Conservation (phyloP, 2,888 invertebrate genomes). For the Sarcophaga carnaria region DNA sequence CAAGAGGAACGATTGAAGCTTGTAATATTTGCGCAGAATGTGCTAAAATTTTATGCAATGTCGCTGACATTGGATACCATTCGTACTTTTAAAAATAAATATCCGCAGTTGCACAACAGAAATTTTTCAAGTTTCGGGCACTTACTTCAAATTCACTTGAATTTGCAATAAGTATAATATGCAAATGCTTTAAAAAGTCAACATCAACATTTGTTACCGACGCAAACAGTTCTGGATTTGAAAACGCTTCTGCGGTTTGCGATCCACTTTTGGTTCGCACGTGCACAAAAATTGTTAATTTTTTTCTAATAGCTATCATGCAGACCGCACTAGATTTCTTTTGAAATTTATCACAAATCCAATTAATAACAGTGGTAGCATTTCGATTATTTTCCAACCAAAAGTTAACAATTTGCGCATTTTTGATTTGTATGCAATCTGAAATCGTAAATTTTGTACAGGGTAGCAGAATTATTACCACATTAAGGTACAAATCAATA, state of each 20-base stretch:
- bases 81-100: conserved; percentile 22
- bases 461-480: no score
- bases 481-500: no score
- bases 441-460: no score
- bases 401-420: no score
- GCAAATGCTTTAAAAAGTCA: conserved; percentile 2
- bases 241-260: neutral
- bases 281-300: neutral
- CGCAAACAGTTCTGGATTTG: neutral
- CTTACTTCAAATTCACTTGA: conserved; percentile 8
- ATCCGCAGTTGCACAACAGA: conserved; percentile 17
- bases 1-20: no score
- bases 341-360: neutral
- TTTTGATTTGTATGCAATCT: no score
- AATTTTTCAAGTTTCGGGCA: conserved; percentile 14
- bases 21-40: no score
- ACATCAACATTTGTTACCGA: no score
- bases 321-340: neutral
- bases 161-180: conserved; percentile 4
- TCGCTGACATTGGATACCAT: neutral
- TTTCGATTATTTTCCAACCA: no score
- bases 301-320: neutral
- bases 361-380: no score
- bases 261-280: conserved; percentile 1
- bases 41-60: no score